These are phyloP conservation scores for Arbacia lixula DNA, from an alignment of 53 echinoderm and acorn worm species.

Conservation along the genomic window DNA sequence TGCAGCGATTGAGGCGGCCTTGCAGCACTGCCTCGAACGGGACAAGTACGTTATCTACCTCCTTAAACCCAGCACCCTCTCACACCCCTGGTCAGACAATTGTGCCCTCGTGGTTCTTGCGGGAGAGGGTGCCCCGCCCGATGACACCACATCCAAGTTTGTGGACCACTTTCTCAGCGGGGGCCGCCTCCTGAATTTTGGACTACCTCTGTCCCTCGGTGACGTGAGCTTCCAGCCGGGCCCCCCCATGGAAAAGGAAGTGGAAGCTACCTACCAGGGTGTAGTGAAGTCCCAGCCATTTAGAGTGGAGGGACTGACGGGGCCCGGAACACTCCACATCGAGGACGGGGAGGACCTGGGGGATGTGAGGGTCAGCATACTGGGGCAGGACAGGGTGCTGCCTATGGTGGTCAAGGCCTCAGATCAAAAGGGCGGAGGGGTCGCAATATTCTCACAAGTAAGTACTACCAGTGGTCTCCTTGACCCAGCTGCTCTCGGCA, in stretches of 20 bases:
- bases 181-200: conserved; percentile 76
- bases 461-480: no score
- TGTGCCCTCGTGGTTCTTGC: conserved; percentile 76
- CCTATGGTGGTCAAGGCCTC: conserved; percentile 54
- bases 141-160: conserved; percentile 59
- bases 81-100: conserved; percentile 91
- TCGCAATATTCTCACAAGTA: conserved; percentile 51
- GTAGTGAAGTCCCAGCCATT: conserved; percentile 44
- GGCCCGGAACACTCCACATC: conserved; percentile 40
- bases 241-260: conserved; percentile 43
- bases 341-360: conserved; percentile 22
- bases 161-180: conserved; percentile 70
- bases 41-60: conserved; percentile 91
- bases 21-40: conserved; percentile 74
- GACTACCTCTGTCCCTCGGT: conserved; percentile 55
- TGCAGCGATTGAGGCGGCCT: conserved; percentile 43
- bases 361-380: conserved; percentile 17
- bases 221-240: conserved; percentile 56
- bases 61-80: conserved; percentile 56
- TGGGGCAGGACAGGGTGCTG: conserved; percentile 37
- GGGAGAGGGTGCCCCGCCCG: conserved; percentile 31
- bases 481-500: no score
- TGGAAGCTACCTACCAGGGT: conserved; percentile 54
- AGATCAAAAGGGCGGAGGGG: conserved; percentile 35
- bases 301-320: conserved; percentile 43